These are phyloP conservation scores for Fulmarus glacialis DNA, from an alignment of 2,113 vertebrate genomes.

Conservation along the genomic window DNA sequence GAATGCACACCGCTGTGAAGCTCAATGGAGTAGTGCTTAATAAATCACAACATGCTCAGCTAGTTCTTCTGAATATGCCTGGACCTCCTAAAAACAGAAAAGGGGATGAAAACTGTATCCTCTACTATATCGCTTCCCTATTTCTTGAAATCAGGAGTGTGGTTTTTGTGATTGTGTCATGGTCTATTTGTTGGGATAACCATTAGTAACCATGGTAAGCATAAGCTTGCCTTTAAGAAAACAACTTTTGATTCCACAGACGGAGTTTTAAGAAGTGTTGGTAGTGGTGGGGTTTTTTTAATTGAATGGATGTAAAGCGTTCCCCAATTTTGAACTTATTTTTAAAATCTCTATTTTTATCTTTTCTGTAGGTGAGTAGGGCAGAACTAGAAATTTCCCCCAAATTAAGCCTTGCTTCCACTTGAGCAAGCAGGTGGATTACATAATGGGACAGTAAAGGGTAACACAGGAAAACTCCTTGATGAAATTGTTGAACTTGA, in stretches of 20 bases:
- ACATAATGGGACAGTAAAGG: neutral
- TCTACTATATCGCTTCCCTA: neutral
- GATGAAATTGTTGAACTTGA: neutral
- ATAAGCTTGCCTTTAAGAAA: neutral
- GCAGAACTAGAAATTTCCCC: neutral
- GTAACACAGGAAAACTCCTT: neutral
- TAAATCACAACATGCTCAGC: constrained; percentile 91
- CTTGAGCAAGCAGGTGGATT: neutral
- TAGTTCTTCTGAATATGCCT: constrained; percentile 96
- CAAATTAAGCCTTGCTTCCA: neutral
- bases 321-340: neutral
- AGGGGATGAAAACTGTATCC: constrained; percentile 99
- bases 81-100: constrained; percentile 90
- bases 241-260: neutral
- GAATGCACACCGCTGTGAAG: constrained; percentile 96
- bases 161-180: neutral
- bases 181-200: neutral
- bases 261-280: neutral
- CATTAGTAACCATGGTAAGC: neutral
- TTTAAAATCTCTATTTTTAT: neutral
- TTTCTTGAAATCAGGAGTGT: neutral
- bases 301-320: neutral
- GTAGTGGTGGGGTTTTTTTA: neutral
- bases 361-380: neutral
- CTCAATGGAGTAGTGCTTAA: constrained; percentile 91